Percentiles rank a stretch among this genome's conserved stretches.
phyloP scores from a whole-genome alignment of 2,888 invertebrate genomes.

The Ormyrus nitidulus region DNA sequence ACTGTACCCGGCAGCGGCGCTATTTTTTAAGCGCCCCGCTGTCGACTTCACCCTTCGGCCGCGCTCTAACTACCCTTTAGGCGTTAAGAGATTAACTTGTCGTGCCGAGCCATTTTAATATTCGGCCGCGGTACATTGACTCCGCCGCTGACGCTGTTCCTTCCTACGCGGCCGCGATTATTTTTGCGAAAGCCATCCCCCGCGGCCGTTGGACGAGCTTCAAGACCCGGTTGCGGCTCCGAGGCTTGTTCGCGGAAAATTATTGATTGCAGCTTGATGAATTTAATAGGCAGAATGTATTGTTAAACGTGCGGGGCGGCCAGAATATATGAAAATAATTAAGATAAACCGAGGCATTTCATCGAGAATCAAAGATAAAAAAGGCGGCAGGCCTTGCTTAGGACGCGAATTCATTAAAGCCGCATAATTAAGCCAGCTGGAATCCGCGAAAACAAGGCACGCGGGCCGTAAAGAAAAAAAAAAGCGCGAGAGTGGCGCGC shows the following conservation, averaged over 20 bases:
- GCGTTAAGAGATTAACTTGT: constrained; percentile 70
- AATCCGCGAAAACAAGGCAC: background rate
- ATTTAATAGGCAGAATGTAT: too few relatives aligned
- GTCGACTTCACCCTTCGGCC: background rate
- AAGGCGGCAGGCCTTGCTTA: too few relatives aligned
- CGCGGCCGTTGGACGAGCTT: too few relatives aligned
- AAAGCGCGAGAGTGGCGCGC: background rate
- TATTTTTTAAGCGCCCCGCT: constrained; percentile 20
- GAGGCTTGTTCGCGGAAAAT: too few relatives aligned
- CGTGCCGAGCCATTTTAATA: constrained; percentile 67
- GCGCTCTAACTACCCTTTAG: constrained; percentile 55
- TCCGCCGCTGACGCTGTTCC: constrained; percentile 1
- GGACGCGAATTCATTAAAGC: too few relatives aligned
- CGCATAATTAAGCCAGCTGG: too few relatives aligned
- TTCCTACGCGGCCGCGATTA: background rate
- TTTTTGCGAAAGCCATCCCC: background rate
- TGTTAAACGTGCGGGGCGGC: too few relatives aligned
- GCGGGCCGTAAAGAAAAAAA: background rate
- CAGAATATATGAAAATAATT: too few relatives aligned
- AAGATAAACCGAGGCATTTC: too few relatives aligned
- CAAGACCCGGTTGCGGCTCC: too few relatives aligned
- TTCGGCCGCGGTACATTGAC: constrained; percentile 43
- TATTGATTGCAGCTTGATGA: too few relatives aligned
- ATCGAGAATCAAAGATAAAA: too few relatives aligned
- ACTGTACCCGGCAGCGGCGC: background rate